Evolutionary conservation across 2,113 vertebrate species (phyloP).

Genomic region (Gasterosteus aculeatus): DNA sequence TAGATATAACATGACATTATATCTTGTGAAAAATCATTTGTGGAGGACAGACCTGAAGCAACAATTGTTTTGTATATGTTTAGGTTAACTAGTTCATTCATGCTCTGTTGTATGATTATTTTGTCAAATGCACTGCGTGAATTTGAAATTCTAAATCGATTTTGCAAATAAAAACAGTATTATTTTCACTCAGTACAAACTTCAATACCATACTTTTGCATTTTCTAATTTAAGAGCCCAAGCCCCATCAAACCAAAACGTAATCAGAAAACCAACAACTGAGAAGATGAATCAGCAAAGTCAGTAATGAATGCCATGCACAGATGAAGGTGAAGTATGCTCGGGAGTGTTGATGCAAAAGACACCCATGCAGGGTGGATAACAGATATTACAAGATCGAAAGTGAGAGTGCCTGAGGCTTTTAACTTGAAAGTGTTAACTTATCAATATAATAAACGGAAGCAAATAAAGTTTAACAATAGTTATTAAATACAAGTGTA

Average conservation of each 20-base stretch:
- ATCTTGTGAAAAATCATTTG: not conserved
- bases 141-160: conserved; percentile 1
- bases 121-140: not conserved
- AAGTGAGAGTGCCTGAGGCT: not conserved
- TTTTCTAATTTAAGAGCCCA: conserved; percentile 20
- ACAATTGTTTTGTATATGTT: not conserved
- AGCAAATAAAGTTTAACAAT: no score
- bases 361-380: not conserved
- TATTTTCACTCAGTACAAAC: conserved; percentile 14
- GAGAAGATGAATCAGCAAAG: not conserved
- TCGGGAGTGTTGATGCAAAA: not conserved
- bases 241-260: not conserved
- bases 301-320: not conserved
- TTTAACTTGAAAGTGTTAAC: not conserved
- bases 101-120: not conserved
- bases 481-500: no score
- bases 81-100: not conserved
- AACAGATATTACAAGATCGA: not conserved
- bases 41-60: not conserved
- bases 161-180: conserved; percentile 51
- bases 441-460: no score
- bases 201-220: conserved; percentile 27
- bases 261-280: not conserved
- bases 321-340: not conserved
- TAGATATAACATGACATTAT: not conserved